Conservation (phyloP, 2,888 invertebrate genomes). For the Sinodicranocentrus sp. region DNA sequence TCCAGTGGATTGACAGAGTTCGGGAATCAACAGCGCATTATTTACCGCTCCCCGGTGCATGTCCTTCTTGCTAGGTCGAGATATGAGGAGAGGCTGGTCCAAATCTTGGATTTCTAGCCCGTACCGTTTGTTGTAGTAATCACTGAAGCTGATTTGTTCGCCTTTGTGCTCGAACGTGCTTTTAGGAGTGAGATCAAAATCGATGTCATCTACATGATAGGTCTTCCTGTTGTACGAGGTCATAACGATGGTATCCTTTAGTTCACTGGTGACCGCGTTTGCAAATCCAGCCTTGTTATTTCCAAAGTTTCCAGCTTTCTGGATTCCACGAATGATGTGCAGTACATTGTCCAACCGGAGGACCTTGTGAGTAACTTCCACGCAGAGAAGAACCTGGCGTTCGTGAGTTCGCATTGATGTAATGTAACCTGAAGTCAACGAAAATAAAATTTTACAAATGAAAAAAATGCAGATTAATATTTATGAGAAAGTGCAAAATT, state of each 20-base stretch:
- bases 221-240: slow-evolving; percentile 79
- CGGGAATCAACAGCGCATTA: slow-evolving; percentile 86
- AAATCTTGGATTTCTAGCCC: slow-evolving; percentile 29
- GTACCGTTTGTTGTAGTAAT: slow-evolving; percentile 79
- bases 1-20: slow-evolving; percentile 93
- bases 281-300: background rate
- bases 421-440: slow-evolving; percentile 77
- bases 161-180: slow-evolving; percentile 78
- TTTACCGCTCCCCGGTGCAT: slow-evolving; percentile 58
- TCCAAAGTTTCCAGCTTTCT: background rate
- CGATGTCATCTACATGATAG: slow-evolving; percentile 80
- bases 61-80: slow-evolving; percentile 66
- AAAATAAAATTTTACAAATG: background rate
- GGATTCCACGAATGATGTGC: slow-evolving; percentile 50
- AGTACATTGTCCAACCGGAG: slow-evolving; percentile 78
- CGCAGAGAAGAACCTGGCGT: slow-evolving; percentile 77
- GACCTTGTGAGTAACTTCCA: slow-evolving; percentile 78
- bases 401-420: slow-evolving; percentile 78
- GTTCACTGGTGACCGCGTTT: slow-evolving; percentile 25
- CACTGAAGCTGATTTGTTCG: slow-evolving; percentile 76
- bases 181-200: slow-evolving; percentile 78
- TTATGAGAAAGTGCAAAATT: too few relatives aligned
- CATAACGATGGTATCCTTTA: slow-evolving; percentile 75
- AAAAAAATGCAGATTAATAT: background rate
- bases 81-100: slow-evolving; percentile 70